phyloP scores from a whole-genome alignment of 2,113 vertebrate species.

The Triplophysa rosa region DNA sequence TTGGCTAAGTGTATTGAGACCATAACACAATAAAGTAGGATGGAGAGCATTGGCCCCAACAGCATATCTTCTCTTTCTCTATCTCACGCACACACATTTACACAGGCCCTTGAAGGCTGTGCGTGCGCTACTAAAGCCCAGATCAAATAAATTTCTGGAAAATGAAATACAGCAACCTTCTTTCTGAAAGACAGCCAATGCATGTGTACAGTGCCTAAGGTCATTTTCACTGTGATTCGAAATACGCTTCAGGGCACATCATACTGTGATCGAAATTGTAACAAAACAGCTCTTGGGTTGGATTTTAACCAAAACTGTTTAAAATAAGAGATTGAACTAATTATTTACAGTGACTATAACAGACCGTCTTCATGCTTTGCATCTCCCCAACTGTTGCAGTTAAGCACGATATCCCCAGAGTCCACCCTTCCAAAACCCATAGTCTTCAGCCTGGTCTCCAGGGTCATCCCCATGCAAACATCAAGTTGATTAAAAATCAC shows the following conservation, averaged over 20 bases:
- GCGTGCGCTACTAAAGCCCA: neutral
- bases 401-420: slow-evolving; percentile 32
- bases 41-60: neutral
- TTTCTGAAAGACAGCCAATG: slow-evolving; percentile 19
- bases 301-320: neutral
- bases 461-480: slow-evolving; percentile 41
- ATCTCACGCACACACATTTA: neutral
- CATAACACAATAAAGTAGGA: slow-evolving; percentile 31
- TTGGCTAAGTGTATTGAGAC: slow-evolving; percentile 37
- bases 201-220: neutral
- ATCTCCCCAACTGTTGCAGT: neutral
- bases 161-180: slow-evolving; percentile 31
- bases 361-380: neutral
- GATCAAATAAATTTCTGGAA: slow-evolving; percentile 12
- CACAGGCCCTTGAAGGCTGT: slow-evolving; percentile 16
- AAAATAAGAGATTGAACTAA: slow-evolving; percentile 2
- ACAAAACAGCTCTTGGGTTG: neutral
- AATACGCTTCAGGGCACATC: neutral
- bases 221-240: neutral
- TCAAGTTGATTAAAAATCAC: slow-evolving; percentile 57
- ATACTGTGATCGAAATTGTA: neutral
- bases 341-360: slow-evolving; percentile 2
- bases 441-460: slow-evolving; percentile 23
- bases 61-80: neutral
- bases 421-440: slow-evolving; percentile 11